A percentile compares a stretch with the other conserved stretches of the same genome.
phyloP scores from a whole-genome alignment of 1,140 invertebrate genomes.

The Drosophila hydei region DNA sequence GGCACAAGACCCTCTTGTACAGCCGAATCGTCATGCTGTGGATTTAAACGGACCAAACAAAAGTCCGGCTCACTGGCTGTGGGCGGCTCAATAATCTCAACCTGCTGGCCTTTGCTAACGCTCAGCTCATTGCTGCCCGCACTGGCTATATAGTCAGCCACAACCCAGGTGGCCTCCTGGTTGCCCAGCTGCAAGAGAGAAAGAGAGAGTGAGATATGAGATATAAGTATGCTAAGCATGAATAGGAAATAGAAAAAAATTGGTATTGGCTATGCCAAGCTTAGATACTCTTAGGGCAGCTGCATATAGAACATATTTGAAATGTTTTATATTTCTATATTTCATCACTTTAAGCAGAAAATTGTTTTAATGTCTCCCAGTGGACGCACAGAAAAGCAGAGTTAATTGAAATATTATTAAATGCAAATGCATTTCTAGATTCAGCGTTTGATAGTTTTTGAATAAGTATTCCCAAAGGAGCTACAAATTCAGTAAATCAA shows the following conservation, averaged over 20 bases:
- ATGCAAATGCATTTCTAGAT: no score
- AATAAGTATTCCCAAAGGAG: no score
- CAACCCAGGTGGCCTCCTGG: slow-evolving; percentile 94
- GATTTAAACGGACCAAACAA: slow-evolving; percentile 86
- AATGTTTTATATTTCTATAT: no score
- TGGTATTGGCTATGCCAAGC: background rate
- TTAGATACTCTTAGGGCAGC: background rate
- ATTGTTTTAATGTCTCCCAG: no score
- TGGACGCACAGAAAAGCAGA: no score
- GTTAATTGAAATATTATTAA: no score
- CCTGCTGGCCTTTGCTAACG: slow-evolving; percentile 94
- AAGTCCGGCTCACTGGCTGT: slow-evolving; percentile 85
- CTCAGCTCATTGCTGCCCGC: slow-evolving; percentile 89
- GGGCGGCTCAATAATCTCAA: slow-evolving; percentile 93
- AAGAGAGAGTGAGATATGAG: slow-evolving; percentile 12
- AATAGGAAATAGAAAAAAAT: slow-evolving; percentile 19
- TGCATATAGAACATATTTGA: no score
- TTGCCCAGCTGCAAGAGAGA: slow-evolving; percentile 86
- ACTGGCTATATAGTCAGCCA: slow-evolving; percentile 91
- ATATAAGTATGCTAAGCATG: slow-evolving; percentile 42
- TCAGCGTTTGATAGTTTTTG: no score
- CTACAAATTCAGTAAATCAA: no score
- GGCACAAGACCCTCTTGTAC: slow-evolving; percentile 93
- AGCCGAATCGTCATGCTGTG: slow-evolving; percentile 85
- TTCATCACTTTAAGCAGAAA: no score